Percentiles rank a stretch among this genome's conserved stretches.
Evolutionary conservation across 23 tunicate species (phyloP).

Genomic region (Clavelina lepadiformis): DNA sequence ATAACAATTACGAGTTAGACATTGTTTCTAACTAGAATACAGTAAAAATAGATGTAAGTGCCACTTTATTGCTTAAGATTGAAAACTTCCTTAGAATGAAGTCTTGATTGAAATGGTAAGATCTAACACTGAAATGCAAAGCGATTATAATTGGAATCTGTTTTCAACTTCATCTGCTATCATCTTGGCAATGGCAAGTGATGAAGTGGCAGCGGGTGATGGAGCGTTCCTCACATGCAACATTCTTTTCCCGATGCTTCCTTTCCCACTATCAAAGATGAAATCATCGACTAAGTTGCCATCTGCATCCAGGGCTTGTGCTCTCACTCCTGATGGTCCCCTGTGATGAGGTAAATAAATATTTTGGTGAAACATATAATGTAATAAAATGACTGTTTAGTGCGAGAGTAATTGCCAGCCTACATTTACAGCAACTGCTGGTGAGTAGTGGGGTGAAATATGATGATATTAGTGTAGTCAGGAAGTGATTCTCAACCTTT

Average conservation of each 20-base stretch:
- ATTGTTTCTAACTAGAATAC: no score
- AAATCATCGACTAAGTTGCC: slow-evolving; percentile 97
- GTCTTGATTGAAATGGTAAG: no score
- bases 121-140: no score
- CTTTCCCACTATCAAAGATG: slow-evolving; percentile 79
- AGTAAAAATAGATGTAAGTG: no score
- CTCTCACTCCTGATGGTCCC: slow-evolving; percentile 97
- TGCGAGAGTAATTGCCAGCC: no score
- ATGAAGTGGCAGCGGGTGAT: slow-evolving; percentile 93
- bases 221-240: slow-evolving; percentile 98
- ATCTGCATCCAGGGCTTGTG: slow-evolving; percentile 81
- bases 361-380: slow-evolving; percentile 5
- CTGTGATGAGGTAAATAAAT: slow-evolving; percentile 40
- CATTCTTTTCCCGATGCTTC: slow-evolving; percentile 64
- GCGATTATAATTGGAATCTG: slow-evolving; percentile 57
- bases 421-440: no score
- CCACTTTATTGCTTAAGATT: no score
- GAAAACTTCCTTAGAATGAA: no score
- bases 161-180: slow-evolving; percentile 74
- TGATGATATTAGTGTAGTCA: no score
- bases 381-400: slow-evolving; percentile 3
- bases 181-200: slow-evolving; percentile 90
- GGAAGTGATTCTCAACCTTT: no score
- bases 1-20: no score
- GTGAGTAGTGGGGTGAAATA: no score